Percentiles rank a stretch among this genome's conserved stretches.
These are phyloP conservation scores for Chaetorhynchus papuensis DNA, from an alignment of 2,113 vertebrate species.

Conservation along the genomic window DNA sequence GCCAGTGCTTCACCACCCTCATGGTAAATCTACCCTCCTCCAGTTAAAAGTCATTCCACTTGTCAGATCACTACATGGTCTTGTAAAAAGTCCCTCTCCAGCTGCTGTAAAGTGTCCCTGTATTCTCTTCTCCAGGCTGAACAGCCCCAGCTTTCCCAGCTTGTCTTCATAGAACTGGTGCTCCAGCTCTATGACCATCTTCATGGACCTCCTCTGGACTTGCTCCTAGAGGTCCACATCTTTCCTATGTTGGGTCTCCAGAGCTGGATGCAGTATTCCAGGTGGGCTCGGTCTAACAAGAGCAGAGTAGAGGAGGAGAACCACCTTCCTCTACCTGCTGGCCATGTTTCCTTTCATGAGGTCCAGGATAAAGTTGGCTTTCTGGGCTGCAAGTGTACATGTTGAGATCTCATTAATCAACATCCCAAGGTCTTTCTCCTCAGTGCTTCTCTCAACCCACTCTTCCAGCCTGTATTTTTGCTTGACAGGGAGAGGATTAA, in stretches of 20 bases:
- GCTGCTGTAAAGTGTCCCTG: no score
- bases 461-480: neutral
- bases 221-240: neutral
- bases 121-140: neutral
- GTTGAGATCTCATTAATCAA: neutral
- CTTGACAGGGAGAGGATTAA: neutral
- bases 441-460: neutral
- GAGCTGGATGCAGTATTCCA: neutral
- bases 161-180: neutral
- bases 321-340: neutral
- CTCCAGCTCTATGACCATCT: neutral
- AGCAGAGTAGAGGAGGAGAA: neutral
- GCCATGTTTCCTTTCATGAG: neutral
- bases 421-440: neutral
- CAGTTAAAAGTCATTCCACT: neutral
- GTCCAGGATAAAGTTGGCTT: neutral
- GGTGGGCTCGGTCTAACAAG: rapidly evolving
- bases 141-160: neutral
- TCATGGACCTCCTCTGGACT: neutral
- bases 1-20: neutral
- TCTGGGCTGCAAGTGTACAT: neutral
- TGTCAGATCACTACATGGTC: neutral
- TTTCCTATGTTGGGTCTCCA: neutral
- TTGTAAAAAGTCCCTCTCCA: neutral
- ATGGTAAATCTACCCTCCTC: neutral